phyloP scores from a whole-genome alignment of 2,888 invertebrate genomes.

The Oasisia sp. region DNA sequence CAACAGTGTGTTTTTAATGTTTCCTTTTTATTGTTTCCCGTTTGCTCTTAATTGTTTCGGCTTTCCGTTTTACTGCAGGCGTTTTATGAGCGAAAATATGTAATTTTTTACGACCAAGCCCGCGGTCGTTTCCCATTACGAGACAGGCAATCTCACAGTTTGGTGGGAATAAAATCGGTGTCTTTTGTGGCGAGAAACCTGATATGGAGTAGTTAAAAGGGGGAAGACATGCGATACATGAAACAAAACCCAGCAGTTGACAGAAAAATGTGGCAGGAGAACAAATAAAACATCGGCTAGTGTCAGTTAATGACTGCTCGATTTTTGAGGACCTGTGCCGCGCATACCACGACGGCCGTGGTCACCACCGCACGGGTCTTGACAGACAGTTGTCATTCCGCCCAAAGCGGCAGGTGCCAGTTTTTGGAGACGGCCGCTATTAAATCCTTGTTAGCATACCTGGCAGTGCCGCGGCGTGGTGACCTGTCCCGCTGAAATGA shows the following conservation, averaged over 20 bases:
- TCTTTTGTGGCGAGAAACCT: neutral
- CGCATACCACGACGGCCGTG: neutral
- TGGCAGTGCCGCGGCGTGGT: neutral
- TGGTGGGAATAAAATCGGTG: conserved; percentile 7
- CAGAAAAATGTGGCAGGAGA: neutral
- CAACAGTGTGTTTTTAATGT: neutral
- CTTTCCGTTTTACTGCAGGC: neutral
- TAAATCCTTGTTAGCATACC: conserved; percentile 17
- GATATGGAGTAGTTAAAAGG: neutral
- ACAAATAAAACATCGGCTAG: conserved; percentile 1
- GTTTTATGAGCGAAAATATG: neutral
- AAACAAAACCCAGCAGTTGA: neutral
- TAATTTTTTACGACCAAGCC: neutral
- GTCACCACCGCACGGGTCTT: neutral
- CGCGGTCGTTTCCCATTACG: neutral
- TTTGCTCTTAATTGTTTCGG: neutral
- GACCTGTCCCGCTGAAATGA: conserved; percentile 17
- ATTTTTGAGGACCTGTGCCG: neutral
- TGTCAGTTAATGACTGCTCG: neutral
- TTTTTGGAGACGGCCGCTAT: neutral
- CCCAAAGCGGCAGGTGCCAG: neutral
- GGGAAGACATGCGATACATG: neutral
- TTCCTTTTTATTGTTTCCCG: neutral
- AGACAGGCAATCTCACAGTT: neutral
- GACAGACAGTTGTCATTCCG: neutral